Conservation (phyloP, 2,113 vertebrate species). For the Silurus glanis region DNA sequence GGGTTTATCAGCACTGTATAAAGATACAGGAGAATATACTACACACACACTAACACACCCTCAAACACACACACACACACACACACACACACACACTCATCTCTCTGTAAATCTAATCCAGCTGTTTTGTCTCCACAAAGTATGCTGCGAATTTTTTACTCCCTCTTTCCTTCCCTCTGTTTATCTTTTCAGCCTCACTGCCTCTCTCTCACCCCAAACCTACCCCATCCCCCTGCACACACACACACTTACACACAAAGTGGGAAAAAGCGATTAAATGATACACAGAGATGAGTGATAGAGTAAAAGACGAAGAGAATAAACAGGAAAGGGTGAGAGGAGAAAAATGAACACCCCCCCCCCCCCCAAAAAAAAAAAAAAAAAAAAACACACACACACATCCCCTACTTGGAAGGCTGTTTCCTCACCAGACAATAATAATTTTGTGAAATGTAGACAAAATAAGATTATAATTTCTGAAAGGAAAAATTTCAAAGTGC, state of each 20-base stretch:
- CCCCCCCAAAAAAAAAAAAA: too few species aligned
- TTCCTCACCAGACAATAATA: background rate
- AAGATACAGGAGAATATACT: too few species aligned
- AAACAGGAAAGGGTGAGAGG: constrained; percentile 30
- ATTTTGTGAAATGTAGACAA: background rate
- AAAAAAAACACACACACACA: background rate
- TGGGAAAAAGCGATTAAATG: background rate
- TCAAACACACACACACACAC: too few species aligned
- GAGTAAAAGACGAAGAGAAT: background rate
- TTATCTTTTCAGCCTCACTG: constrained; percentile 15
- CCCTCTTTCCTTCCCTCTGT: constrained; percentile 18
- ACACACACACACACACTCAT: background rate
- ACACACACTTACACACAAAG: background rate
- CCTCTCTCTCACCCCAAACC: background rate
- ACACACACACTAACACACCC: too few species aligned
- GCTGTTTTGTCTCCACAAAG: constrained; percentile 30
- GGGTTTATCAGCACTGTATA: too few species aligned
- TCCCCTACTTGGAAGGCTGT: background rate
- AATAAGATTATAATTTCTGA: background rate
- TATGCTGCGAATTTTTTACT: constrained; percentile 26
- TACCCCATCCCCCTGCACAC: background rate
- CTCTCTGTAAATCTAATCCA: constrained; percentile 31
- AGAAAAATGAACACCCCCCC: background rate
- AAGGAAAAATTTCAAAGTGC: background rate
- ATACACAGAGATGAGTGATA: constrained; percentile 14